phyloP scores from a whole-genome alignment of 2,113 vertebrate species.

The Phalacrocorax brasilianus region DNA sequence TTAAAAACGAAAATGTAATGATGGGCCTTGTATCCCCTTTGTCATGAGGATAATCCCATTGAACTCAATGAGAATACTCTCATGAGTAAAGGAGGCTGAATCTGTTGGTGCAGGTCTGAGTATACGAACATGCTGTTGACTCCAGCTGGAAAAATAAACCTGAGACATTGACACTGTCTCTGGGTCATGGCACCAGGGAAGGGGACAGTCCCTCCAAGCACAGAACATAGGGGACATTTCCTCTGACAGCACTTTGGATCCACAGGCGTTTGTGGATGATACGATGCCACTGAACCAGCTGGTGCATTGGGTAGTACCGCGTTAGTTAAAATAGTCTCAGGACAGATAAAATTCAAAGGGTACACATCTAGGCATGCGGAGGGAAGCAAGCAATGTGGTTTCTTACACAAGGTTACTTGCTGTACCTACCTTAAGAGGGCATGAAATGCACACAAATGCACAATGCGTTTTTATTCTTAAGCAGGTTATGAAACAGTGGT shows the following conservation, averaged over 20 bases:
- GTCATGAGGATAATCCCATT: not conserved
- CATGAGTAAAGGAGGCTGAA: not conserved
- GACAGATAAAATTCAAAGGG: not conserved
- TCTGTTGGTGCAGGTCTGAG: not conserved
- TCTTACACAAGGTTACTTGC: constrained; percentile 51
- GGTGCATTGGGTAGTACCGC: not conserved
- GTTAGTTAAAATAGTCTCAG: not conserved
- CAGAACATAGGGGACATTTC: not conserved
- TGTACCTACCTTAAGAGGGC: constrained; percentile 67
- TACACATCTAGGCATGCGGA: not conserved
- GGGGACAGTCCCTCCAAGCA: not conserved
- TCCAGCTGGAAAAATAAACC: not conserved
- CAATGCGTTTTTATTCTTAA: constrained; percentile 5
- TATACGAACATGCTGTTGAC: not conserved
- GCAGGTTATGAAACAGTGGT: not conserved
- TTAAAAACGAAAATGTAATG: not conserved
- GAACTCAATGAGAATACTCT: not conserved
- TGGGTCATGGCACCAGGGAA: constrained; percentile 25
- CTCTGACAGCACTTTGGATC: not conserved
- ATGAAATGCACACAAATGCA: constrained; percentile 65
- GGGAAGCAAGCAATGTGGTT: not conserved
- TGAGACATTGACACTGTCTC: not conserved
- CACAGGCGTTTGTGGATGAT: not conserved
- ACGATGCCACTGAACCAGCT: not conserved
- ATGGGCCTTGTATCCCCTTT: not conserved